These are phyloP conservation scores for Agrotis exclamationis DNA, from an alignment of 2,888 invertebrate species.

Conservation along the genomic window DNA sequence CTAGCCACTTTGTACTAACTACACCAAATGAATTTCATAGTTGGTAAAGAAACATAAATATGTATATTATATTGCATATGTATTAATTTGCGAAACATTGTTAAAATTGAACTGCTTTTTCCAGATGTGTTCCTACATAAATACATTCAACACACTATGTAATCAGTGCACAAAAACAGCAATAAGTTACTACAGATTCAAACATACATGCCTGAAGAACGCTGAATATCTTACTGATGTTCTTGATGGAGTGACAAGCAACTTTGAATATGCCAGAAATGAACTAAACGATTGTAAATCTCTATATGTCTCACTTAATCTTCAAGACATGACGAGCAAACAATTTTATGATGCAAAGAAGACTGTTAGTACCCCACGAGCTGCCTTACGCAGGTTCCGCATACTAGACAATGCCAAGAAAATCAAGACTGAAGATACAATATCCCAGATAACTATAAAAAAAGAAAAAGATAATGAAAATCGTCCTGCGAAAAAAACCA, in stretches of 20 bases:
- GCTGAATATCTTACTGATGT: conserved; percentile 67
- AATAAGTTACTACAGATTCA: conserved; percentile 76
- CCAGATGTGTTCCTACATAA: conserved; percentile 74
- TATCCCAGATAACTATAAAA: conserved; percentile 21
- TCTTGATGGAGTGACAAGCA: conserved; percentile 69
- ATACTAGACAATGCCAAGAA: conserved; percentile 54
- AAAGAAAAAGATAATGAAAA: conserved; percentile 45
- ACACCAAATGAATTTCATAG: too few relatives aligned
- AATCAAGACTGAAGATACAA: conserved; percentile 45
- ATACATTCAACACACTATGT: conserved; percentile 75
- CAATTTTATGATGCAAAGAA: conserved; percentile 73
- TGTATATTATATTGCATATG: too few relatives aligned
- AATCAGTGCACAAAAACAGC: conserved; percentile 72
- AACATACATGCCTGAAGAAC: conserved; percentile 71
- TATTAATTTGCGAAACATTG: too few relatives aligned
- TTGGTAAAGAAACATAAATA: too few relatives aligned
- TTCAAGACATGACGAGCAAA: conserved; percentile 70
- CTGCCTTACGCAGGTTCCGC: conserved; percentile 70
- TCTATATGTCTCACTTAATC: conserved; percentile 75
- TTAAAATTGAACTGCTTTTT: conserved; percentile 56
- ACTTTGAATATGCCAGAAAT: conserved; percentile 65
- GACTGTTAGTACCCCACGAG: conserved; percentile 48
- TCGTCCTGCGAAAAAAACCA: conserved; percentile 26
- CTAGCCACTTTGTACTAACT: not conserved
- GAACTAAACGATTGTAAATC: conserved; percentile 66